Base-by-base conservation (phyloP, 2,113 vertebrate genomes). In the Petrocephalus zakoni region DNA sequence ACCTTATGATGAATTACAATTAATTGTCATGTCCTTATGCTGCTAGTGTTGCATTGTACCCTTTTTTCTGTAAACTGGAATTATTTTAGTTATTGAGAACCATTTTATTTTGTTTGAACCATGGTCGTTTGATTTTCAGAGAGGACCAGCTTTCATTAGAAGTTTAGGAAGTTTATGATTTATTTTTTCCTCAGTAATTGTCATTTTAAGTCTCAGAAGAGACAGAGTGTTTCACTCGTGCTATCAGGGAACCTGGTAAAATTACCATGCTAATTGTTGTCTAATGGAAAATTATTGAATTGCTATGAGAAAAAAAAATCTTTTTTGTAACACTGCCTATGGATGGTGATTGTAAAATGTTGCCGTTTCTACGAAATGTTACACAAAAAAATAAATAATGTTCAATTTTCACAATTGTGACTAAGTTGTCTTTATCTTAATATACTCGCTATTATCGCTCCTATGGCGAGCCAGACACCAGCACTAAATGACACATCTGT, bases 291-390 rank as follows among this genome's bases (percentile, higher is more conserved):
- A 37, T 37, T 75, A 17, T 29, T 42, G 34, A 78, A 78, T 78
- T 68, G 25, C 55, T 34, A 86, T 37, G n/a, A 85, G 42, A 46
- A 49, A 51, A 51, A 51, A n/a, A 22, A n/a, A 84, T 55, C 22
- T 88, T 88, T 90, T 90, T 90, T 90, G 85, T 90, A 89, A 89
- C 88, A 87, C 42, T 85, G 68, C 92, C 90, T 92, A 91, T 92
- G 90, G 83, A 88, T 90, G 90, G 91, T 78, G 85, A 90, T 83
- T 93, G 91, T 93, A 88, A 92, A 90, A 64, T 89, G 83, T 90
- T 88, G 89, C 85, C 89, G 88, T 92, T 94, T 95, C 92, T 94
- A 93, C 91, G 90, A 93, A 93, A 93, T 92, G 89, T 92, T 95
- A 94, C 93, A 95, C 61, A 90, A 86, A 95, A 94, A 92, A 94